These are phyloP conservation scores for Nematopogon swammerdamellus DNA, from an alignment of 2,888 invertebrate species.

Conservation along the genomic window DNA sequence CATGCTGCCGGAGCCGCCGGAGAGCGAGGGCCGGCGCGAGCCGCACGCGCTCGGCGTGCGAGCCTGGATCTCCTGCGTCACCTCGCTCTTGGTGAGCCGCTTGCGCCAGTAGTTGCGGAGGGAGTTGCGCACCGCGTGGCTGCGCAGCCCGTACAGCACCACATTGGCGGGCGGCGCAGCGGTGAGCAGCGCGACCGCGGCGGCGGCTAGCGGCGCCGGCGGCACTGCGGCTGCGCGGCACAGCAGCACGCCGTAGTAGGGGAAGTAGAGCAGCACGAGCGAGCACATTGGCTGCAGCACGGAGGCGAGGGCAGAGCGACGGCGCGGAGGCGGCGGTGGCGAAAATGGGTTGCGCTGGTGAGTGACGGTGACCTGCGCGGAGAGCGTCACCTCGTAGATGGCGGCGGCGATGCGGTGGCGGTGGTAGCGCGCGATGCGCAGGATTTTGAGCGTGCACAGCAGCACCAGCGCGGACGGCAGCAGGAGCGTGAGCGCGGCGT, in stretches of 20 bases:
- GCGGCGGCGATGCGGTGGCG: slow-evolving; percentile 81
- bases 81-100: slow-evolving; percentile 73
- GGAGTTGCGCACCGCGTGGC: slow-evolving; percentile 66
- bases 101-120: slow-evolving; percentile 76
- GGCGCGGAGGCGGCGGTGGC: slow-evolving; percentile 63
- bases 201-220: slow-evolving; percentile 46
- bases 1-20: slow-evolving; percentile 49
- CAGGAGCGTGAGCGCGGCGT: slow-evolving; percentile 62
- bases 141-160: slow-evolving; percentile 75
- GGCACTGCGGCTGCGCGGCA: slow-evolving; percentile 56
- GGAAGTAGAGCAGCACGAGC: slow-evolving; percentile 68
- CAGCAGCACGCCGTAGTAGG: slow-evolving; percentile 68
- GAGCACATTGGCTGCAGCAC: slow-evolving; percentile 72
- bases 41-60: slow-evolving; percentile 76
- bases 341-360: slow-evolving; percentile 78
- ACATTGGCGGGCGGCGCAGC: slow-evolving; percentile 72
- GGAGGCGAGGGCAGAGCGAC: slow-evolving; percentile 60
- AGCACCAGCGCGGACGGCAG: slow-evolving; percentile 67
- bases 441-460: slow-evolving; percentile 68
- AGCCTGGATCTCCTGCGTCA: slow-evolving; percentile 78
- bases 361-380: slow-evolving; percentile 80
- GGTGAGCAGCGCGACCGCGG: slow-evolving; percentile 64
- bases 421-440: slow-evolving; percentile 69
- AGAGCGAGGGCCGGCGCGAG: slow-evolving; percentile 68
- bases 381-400: slow-evolving; percentile 79